phyloP scores from a whole-genome alignment of 2,888 invertebrate species.

The Seira musarum region DNA sequence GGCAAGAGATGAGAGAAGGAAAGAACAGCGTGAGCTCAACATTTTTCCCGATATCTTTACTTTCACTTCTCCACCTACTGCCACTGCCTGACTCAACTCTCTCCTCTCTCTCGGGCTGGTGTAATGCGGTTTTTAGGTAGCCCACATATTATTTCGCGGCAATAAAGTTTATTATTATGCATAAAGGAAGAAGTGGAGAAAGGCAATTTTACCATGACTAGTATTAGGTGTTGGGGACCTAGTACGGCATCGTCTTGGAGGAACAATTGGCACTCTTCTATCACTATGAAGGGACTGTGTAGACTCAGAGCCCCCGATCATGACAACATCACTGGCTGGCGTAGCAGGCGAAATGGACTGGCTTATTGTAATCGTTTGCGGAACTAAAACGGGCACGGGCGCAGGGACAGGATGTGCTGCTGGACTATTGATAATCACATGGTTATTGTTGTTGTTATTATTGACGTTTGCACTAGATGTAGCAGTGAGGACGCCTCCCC shows the following conservation, averaged over 20 bases:
- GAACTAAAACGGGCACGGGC: conserved; percentile 68
- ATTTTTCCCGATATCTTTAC: no score
- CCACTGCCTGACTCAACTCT: no score
- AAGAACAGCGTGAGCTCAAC: no score
- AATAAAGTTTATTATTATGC: background rate
- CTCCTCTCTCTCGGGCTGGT: no score
- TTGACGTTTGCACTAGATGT: conserved; percentile 20
- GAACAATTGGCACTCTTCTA: conserved; percentile 69
- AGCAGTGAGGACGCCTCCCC: conserved; percentile 31
- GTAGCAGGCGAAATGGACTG: conserved; percentile 68
- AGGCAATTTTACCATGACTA: conserved; percentile 66
- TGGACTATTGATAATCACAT: conserved; percentile 67
- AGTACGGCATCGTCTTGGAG: conserved; percentile 67
- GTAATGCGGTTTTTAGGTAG: no score
- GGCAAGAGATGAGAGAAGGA: no score
- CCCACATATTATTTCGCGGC: no score
- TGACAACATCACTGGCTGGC: conserved; percentile 64
- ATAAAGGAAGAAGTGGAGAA: background rate
- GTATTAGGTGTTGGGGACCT: conserved; percentile 69
- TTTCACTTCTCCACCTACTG: no score
- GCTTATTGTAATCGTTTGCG: conserved; percentile 67
- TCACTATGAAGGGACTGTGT: conserved; percentile 67
- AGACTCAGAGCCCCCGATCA: conserved; percentile 68
- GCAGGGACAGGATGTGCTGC: conserved; percentile 66
- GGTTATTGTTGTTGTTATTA: conserved; percentile 66